Evolutionary conservation across 2,113 vertebrate genomes (phyloP).

Genomic region (Otolemur garnettii): DNA sequence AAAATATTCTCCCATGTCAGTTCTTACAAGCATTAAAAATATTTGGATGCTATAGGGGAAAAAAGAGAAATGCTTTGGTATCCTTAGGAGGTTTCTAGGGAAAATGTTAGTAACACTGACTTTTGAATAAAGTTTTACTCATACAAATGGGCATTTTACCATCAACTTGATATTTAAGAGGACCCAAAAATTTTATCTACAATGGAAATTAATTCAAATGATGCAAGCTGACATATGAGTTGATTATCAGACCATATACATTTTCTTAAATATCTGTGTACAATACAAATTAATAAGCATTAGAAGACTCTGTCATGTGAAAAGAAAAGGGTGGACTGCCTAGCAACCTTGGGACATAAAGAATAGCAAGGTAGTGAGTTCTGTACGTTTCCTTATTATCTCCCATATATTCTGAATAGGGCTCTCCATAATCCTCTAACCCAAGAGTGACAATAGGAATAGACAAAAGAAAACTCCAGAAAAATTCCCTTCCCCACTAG

Average conservation of each 20-base stretch:
- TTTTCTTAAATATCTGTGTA: background rate
- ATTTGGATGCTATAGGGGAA: background rate
- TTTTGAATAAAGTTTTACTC: slow-evolving; percentile 50
- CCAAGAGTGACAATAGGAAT: background rate
- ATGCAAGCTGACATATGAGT: slow-evolving; percentile 46
- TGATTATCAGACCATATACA: slow-evolving; percentile 2
- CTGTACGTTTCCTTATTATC: background rate
- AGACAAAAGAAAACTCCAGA: background rate
- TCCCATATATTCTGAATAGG: background rate
- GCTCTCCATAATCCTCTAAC: background rate
- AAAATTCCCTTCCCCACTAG: background rate
- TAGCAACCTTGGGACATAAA: background rate
- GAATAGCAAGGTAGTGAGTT: background rate
- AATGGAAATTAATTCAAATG: slow-evolving; percentile 53
- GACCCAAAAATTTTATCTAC: slow-evolving; percentile 47
- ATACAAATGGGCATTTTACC: slow-evolving; percentile 33
- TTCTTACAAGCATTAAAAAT: slow-evolving; percentile 53
- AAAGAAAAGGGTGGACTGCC: background rate
- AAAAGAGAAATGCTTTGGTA: slow-evolving; percentile 45
- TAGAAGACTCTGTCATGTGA: background rate
- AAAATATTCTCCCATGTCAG: background rate
- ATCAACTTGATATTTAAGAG: slow-evolving; percentile 59
- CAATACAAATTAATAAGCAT: slow-evolving; percentile 36
- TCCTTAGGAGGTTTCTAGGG: slow-evolving; percentile 26
- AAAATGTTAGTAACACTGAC: slow-evolving; percentile 57